phyloP scores from a whole-genome alignment of 2,113 vertebrate species.

The Tichodroma muraria region DNA sequence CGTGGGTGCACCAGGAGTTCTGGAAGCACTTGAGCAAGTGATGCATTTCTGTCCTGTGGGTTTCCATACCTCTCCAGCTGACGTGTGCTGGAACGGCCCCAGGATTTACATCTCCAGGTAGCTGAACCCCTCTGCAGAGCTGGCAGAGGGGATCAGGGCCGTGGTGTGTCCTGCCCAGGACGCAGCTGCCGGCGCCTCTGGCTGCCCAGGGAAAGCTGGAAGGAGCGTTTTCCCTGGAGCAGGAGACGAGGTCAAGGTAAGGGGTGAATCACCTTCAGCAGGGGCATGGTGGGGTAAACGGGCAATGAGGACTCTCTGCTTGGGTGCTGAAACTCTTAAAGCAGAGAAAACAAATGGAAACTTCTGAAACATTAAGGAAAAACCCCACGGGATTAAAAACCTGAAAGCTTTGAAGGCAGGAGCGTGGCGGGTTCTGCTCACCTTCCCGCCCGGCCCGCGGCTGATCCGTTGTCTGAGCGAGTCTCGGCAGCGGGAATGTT shows the following conservation, averaged over 20 bases:
- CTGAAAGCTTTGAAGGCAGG: neutral
- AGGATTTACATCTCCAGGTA: neutral
- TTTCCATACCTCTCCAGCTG: neutral
- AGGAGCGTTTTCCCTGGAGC: neutral
- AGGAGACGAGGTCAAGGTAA: neutral
- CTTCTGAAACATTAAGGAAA: neutral
- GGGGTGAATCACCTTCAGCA: neutral
- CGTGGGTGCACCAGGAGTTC: neutral
- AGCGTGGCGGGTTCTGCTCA: neutral
- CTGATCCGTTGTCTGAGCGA: neutral
- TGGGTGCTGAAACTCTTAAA: neutral
- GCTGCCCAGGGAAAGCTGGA: neutral
- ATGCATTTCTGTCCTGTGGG: neutral
- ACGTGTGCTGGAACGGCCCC: neutral
- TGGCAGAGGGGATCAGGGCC: fast-evolving
- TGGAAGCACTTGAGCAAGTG: neutral
- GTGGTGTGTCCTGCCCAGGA: neutral
- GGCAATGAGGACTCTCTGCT: neutral
- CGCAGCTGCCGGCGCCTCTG: neutral
- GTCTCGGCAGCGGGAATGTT: neutral
- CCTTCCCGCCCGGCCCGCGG: neutral
- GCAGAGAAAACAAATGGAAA: neutral
- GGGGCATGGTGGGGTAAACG: fast-evolving
- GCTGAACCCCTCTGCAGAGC: neutral
- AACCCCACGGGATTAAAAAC: fast-evolving